Base-by-base conservation (phyloP, 2,797 vertebrate species). In the Pempheris klunzingeri region DNA sequence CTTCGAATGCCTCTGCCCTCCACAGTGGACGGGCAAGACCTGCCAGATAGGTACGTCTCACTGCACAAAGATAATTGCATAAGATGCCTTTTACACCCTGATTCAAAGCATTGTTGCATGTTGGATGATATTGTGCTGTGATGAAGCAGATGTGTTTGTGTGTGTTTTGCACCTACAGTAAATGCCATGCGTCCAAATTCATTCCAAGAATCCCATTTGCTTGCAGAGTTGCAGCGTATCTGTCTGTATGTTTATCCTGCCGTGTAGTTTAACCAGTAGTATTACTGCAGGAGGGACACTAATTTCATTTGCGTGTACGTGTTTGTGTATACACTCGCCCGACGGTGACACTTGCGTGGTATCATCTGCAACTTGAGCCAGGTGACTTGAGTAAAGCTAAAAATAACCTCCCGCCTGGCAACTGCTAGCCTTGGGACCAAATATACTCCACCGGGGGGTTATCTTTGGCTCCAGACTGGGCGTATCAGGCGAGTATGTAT, bases 11-110 rank as follows among this genome's bases (percentile, higher is more conserved):
- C 89, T 99, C 88, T 99, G 98, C 79, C 95, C 96, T 4, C 94
- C 95, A 0, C 96, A 97, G 89, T 99, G 98, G 98, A 96, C 94
- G 28, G 97, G 98, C 67, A 96, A 95, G 90, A 98, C 97, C 30
- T 99, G 98, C 93, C 96, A 97, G 86, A 96, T 98, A 83, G 97
- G 98, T 99, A 92, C 90, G 93, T 65, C 17, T 3, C 62, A 2
- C 44, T 4, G 0, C 20, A 6, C 6, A 30, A 43, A 61, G 22
- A 44, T 6, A 9, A 3, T 20, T 39, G 53, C 22, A 44, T 8
- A 2, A 22, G 17, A 13, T 10, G 28, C 28, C 10, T 22, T 32
- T n/a, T 7, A 62, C 0, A 41, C n/a, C 14, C 41, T 10, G 10
- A 50, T 43, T 5, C 1, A 13, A 49, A 13, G 9, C n/a, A 0